Conservation (phyloP, 2,888 invertebrate species). For the Chrysolina haemoptera region DNA sequence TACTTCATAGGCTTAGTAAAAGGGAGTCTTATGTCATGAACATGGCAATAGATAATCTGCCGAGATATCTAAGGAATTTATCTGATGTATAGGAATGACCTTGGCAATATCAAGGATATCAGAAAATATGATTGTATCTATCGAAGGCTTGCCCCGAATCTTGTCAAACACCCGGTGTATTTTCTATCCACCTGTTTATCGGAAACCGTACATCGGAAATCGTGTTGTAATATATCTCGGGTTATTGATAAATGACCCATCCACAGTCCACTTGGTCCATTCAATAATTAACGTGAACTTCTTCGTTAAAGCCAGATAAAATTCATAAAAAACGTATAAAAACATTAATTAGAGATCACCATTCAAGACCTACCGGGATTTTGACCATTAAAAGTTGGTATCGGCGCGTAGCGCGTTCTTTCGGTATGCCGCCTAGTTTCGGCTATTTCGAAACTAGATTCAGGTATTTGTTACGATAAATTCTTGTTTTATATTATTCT, state of each 20-base stretch:
- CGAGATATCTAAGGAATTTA: too few species aligned
- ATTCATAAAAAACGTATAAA: slow-evolving; percentile 28
- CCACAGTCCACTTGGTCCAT: slow-evolving; percentile 12
- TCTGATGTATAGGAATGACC: too few species aligned
- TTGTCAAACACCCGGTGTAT: neutral
- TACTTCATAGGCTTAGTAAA: too few species aligned
- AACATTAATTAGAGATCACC: slow-evolving; percentile 26
- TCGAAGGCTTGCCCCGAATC: too few species aligned
- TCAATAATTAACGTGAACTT: slow-evolving; percentile 25
- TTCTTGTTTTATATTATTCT: slow-evolving; percentile 8
- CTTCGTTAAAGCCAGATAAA: slow-evolving; percentile 26
- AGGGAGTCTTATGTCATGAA: too few species aligned
- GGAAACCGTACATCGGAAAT: slow-evolving; percentile 2
- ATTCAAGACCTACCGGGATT: slow-evolving; percentile 18
- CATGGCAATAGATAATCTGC: too few species aligned
- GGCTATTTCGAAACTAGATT: slow-evolving; percentile 20
- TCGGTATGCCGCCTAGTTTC: slow-evolving; percentile 16
- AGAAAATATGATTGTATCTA: too few species aligned
- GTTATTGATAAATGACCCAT: slow-evolving; percentile 22
- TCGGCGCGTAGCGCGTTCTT: neutral
- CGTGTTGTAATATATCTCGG: slow-evolving; percentile 4
- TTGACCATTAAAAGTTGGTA: slow-evolving; percentile 25
- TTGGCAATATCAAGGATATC: too few species aligned
- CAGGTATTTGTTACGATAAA: slow-evolving; percentile 17
- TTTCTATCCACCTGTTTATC: slow-evolving; percentile 1